Conservation (phyloP, 2,797 vertebrate genomes). For the Phrynocephalus forsythii region DNA sequence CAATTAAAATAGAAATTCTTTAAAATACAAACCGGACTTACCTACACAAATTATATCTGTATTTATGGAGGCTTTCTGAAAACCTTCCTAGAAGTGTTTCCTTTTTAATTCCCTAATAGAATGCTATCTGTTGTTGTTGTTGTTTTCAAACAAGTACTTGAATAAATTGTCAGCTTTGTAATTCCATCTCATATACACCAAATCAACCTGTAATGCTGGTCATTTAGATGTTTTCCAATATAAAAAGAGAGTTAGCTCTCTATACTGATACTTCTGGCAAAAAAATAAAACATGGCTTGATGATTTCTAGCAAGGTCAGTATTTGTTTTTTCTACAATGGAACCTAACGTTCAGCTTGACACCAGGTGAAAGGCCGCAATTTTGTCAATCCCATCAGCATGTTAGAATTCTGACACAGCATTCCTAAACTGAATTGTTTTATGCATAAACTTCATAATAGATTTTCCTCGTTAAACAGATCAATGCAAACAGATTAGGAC, state of each 20-base stretch:
- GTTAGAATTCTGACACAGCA: conserved; percentile 49
- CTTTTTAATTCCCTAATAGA: conserved; percentile 25
- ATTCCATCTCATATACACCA: conserved; percentile 11
- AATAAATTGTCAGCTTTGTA: conserved; percentile 36
- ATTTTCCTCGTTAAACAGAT: conserved; percentile 51
- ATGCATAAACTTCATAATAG: conserved; percentile 30
- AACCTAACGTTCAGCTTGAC: conserved; percentile 34
- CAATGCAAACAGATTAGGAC: conserved; percentile 38
- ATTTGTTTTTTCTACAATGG: conserved; percentile 20
- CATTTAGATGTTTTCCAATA: conserved; percentile 38
- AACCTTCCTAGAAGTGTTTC: neutral
- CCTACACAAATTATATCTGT: conserved; percentile 1
- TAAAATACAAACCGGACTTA: conserved; percentile 23
- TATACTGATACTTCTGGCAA: conserved; percentile 23
- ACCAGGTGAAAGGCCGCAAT: conserved; percentile 50
- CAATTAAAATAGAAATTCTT: conserved; percentile 12
- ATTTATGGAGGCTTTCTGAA: conserved; percentile 37
- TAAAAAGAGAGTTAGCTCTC: conserved; percentile 29
- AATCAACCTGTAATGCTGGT: conserved; percentile 26
- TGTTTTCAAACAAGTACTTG: neutral
- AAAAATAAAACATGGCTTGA: conserved; percentile 43
- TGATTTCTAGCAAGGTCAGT: conserved; percentile 7
- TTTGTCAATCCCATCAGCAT: conserved; percentile 46
- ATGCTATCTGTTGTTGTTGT: neutral
- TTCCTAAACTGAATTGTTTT: conserved; percentile 48